Evolutionary conservation across 2,113 vertebrate genomes (phyloP).

Genomic region (Heliornis fulica): DNA sequence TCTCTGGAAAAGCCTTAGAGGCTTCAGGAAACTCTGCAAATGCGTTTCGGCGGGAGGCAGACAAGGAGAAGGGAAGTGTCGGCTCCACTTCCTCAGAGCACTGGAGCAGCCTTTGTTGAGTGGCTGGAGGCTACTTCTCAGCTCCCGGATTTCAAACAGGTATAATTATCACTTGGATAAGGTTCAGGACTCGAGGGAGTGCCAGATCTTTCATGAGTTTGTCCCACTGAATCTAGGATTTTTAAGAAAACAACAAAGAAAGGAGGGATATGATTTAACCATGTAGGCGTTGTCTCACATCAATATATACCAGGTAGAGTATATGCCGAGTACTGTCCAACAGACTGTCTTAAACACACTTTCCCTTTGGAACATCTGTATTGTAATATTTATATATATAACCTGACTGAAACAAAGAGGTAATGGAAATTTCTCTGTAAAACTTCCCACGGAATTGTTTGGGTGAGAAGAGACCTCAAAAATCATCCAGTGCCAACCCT

Average conservation of each 20-base stretch:
- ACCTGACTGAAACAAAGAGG: not conserved
- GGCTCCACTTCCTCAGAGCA: not conserved
- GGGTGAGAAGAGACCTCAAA: too few species aligned
- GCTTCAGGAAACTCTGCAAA: constrained; percentile 19
- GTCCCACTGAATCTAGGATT: not conserved
- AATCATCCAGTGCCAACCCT: too few species aligned
- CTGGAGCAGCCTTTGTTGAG: constrained; percentile 37
- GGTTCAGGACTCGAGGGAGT: constrained; percentile 55
- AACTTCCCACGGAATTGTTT: not conserved
- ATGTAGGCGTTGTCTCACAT: not conserved
- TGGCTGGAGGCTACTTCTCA: constrained; percentile 52
- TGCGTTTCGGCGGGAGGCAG: constrained; percentile 24
- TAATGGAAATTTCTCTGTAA: not conserved
- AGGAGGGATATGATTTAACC: not conserved
- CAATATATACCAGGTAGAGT: not conserved
- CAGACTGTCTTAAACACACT: not conserved
- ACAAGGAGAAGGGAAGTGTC: constrained; percentile 36
- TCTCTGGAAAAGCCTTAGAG: constrained; percentile 43
- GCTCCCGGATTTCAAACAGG: constrained; percentile 50
- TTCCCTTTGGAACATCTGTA: not conserved
- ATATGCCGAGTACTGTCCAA: not conserved
- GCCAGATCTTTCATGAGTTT: constrained; percentile 58
- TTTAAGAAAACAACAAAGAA: not conserved
- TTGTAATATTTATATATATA: not conserved
- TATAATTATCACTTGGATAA: constrained; percentile 66